A percentile compares a stretch with the other conserved stretches of the same genome.
These are phyloP conservation scores for Phylloscopus collybita DNA, from an alignment of 2,797 vertebrate genomes.

Conservation along the genomic window DNA sequence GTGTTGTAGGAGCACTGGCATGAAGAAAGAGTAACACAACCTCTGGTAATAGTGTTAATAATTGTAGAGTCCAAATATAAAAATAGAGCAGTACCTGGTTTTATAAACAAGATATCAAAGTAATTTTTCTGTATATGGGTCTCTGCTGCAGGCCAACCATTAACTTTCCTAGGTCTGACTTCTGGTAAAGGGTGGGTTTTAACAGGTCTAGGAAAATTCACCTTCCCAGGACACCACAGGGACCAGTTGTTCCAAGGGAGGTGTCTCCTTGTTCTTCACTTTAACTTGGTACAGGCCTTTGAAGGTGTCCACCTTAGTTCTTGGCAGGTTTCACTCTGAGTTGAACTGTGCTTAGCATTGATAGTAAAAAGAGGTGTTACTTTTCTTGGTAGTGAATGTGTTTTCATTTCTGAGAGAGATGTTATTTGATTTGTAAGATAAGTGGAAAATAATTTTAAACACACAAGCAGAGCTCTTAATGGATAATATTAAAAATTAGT, in stretches of 20 bases:
- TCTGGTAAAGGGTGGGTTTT: neutral
- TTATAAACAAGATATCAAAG: neutral
- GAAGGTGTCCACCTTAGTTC: neutral
- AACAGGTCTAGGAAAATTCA: neutral
- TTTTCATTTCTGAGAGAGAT: neutral
- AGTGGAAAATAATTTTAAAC: neutral
- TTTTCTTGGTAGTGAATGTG: neutral
- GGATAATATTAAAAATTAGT: neutral
- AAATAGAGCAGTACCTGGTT: neutral
- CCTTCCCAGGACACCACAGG: neutral
- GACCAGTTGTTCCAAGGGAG: neutral
- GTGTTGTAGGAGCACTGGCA: neutral
- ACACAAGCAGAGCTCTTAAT: neutral
- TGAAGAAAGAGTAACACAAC: neutral
- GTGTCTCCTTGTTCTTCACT: neutral
- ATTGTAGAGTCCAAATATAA: neutral
- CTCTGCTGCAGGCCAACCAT: neutral
- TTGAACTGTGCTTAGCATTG: neutral
- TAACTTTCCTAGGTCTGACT: neutral
- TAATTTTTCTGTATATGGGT: neutral
- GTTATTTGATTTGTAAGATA: neutral
- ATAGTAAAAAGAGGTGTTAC: neutral
- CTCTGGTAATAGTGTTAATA: neutral
- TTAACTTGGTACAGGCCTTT: neutral
- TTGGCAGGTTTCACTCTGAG: neutral